These are phyloP conservation scores for Anabacerthia variegaticeps DNA, from an alignment of 2,797 vertebrate species.

Conservation along the genomic window DNA sequence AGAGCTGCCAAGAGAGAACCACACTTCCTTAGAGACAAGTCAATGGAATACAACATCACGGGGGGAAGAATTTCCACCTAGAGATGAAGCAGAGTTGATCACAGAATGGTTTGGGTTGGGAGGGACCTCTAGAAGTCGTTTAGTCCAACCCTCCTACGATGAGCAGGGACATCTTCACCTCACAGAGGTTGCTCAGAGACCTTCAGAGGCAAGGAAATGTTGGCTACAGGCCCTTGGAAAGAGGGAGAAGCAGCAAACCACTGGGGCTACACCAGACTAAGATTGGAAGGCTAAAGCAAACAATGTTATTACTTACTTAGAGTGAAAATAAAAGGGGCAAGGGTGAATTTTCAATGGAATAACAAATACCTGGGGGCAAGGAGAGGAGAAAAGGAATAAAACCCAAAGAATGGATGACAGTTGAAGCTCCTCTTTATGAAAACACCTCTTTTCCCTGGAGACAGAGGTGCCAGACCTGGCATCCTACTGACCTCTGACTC, in stretches of 20 bases:
- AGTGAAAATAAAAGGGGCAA: not conserved
- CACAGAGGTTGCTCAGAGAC: not conserved
- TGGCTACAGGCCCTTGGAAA: not conserved
- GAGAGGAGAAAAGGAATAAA: not conserved
- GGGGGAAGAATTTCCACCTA: not conserved
- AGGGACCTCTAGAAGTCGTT: not conserved
- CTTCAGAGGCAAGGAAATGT: not conserved
- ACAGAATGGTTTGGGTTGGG: not conserved
- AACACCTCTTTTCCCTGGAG: not conserved
- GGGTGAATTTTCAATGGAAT: not conserved
- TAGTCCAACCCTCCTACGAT: not conserved
- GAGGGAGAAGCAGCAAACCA: not conserved
- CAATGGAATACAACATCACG: not conserved
- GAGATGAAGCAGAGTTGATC: not conserved
- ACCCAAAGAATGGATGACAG: not conserved
- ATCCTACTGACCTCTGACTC: not conserved
- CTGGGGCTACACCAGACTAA: not conserved
- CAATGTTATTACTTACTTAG: not conserved
- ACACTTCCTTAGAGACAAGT: not conserved
- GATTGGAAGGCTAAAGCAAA: not conserved
- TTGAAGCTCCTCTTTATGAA: not conserved
- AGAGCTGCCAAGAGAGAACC: slow-evolving; percentile 70
- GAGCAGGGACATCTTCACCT: not conserved
- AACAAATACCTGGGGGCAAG: not conserved
- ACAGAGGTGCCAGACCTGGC: not conserved